Evolutionary conservation across 2,113 vertebrate genomes (phyloP).

Genomic region (Tenrec ecaudatus): DNA sequence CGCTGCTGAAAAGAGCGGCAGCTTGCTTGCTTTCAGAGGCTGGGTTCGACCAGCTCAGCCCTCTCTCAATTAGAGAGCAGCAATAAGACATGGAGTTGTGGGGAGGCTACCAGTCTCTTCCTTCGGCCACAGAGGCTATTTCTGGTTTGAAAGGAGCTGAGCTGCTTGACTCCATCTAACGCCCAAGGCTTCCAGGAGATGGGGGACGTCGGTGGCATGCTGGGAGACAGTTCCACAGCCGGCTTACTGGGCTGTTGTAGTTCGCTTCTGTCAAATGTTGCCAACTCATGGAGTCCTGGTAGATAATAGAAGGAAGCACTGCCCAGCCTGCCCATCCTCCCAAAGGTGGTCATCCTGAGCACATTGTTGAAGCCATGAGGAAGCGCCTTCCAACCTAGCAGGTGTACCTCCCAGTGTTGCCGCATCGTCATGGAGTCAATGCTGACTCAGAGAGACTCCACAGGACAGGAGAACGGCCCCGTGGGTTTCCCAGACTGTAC

Average conservation of each 20-base stretch:
- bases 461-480: background rate
- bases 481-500: background rate
- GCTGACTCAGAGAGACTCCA: background rate
- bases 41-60: fast-evolving
- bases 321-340: background rate
- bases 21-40: background rate
- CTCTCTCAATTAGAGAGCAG: background rate
- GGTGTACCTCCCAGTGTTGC: background rate
- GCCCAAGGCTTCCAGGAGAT: background rate
- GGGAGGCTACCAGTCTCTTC: background rate
- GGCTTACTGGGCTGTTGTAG: background rate
- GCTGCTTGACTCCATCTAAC: background rate
- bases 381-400: background rate
- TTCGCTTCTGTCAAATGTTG: background rate
- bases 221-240: background rate
- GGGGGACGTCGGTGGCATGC: background rate
- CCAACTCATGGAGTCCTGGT: background rate
- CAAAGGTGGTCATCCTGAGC: background rate
- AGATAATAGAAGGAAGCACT: background rate
- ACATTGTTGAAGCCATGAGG: background rate
- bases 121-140: background rate
- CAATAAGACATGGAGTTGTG: background rate
- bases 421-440: no score
- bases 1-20: background rate
- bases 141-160: background rate